Conservation (phyloP, 2,888 invertebrate species). For the Drosophila rellima region DNA sequence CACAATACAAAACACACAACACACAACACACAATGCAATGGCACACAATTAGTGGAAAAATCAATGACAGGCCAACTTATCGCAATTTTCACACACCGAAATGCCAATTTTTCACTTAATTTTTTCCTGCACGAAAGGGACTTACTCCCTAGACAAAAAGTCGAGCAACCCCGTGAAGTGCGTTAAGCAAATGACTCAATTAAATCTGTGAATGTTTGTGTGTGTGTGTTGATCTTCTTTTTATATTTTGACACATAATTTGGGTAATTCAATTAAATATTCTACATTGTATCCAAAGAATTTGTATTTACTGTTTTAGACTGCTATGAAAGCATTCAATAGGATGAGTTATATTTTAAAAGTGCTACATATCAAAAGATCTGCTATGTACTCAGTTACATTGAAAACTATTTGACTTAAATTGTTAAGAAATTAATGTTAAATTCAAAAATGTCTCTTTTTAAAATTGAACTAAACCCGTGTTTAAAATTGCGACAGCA, state of each 20-base stretch:
- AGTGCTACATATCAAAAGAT: background rate
- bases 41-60: conserved; percentile 43
- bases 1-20: background rate
- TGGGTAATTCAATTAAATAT: conserved; percentile 36
- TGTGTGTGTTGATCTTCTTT: conserved; percentile 3
- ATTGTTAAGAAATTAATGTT: background rate
- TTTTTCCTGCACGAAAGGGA: conserved; percentile 20
- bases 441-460: no score
- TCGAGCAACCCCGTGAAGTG: conserved; percentile 6
- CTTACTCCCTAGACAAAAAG: background rate
- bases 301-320: background rate
- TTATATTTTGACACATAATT: conserved; percentile 42
- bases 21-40: conserved; percentile 4
- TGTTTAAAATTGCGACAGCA: no score
- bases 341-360: background rate
- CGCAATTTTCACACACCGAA: conserved; percentile 54
- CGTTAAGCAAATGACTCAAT: conserved; percentile 36
- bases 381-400: no score
- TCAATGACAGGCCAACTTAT: conserved; percentile 35
- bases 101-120: conserved; percentile 36
- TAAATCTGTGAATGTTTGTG: conserved; percentile 17
- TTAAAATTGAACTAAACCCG: no score
- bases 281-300: background rate
- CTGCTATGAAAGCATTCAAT: background rate
- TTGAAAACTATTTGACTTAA: background rate